Evolutionary conservation across 2,113 vertebrate genomes (phyloP).

Genomic region (Corydoras maculifer): DNA sequence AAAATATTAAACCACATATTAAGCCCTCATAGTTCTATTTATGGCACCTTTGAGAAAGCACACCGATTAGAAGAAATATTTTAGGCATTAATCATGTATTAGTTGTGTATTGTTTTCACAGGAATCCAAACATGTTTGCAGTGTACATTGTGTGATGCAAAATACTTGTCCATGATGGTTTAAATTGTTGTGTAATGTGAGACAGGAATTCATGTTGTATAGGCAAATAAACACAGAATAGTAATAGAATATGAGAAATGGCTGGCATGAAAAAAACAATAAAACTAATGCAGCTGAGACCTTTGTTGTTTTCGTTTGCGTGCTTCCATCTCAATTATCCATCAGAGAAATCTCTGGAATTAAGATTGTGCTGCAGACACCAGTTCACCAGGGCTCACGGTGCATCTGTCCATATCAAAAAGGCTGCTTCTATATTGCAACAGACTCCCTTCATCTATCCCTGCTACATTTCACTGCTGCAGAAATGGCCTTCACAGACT

Average conservation of each 20-base stretch:
- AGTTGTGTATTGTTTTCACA: no score
- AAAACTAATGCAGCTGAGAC: conserved; percentile 49
- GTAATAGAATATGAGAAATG: not conserved
- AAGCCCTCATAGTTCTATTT: no score
- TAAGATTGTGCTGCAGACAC: conserved; percentile 29
- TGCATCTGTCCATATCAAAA: conserved; percentile 22
- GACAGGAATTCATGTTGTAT: no score
- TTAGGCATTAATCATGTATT: no score
- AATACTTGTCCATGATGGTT: no score
- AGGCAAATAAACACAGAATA: no score
- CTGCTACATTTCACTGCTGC: conserved; percentile 53
- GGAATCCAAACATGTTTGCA: no score
- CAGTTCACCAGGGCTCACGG: conserved; percentile 46
- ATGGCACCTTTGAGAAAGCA: no score
- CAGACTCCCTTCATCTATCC: conserved; percentile 39
- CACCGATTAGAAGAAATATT: no score
- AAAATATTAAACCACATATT: no score
- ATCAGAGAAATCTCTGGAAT: conserved; percentile 45
- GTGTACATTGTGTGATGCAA: no score
- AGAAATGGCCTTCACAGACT: conserved; percentile 38
- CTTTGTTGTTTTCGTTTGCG: conserved; percentile 62
- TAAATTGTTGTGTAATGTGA: no score
- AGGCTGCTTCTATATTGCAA: conserved; percentile 44
- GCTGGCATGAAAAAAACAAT: not conserved
- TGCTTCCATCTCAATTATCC: conserved; percentile 54